phyloP scores from a whole-genome alignment of 1,140 invertebrate species.

The Helicoverpa zea region DNA sequence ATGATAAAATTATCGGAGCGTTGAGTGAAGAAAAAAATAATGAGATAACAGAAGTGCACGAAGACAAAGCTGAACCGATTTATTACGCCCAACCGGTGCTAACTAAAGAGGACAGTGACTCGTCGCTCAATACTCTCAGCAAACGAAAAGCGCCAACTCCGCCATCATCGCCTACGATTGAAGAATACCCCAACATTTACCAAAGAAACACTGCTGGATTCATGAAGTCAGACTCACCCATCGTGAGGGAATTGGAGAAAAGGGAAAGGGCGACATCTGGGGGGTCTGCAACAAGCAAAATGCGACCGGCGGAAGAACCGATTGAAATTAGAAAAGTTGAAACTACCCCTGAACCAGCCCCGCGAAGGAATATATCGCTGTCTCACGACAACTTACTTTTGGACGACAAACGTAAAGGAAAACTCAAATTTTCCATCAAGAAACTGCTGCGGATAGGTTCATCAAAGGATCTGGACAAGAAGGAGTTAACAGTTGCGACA shows the following conservation, averaged over 20 bases:
- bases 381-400: conserved; percentile 90
- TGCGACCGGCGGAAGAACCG: conserved; percentile 69
- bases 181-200: conserved; percentile 86
- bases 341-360: conserved; percentile 88
- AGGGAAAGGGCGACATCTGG: conserved; percentile 88
- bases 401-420: conserved; percentile 91
- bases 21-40: conserved; percentile 73
- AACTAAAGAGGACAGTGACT: conserved; percentile 87
- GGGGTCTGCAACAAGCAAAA: conserved; percentile 69
- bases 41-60: conserved; percentile 72
- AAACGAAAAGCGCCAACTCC: conserved; percentile 90
- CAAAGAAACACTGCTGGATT: conserved; percentile 88
- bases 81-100: conserved; percentile 83
- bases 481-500: conserved; percentile 79
- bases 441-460: conserved; percentile 93
- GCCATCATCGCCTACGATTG: conserved; percentile 84
- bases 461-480: conserved; percentile 89
- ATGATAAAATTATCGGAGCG: conserved; percentile 66
- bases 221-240: conserved; percentile 89
- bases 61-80: conserved; percentile 75
- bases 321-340: conserved; percentile 70
- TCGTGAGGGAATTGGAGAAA: conserved; percentile 92
- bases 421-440: conserved; percentile 92
- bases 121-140: conserved; percentile 81
- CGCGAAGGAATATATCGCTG: conserved; percentile 89